Base-by-base conservation (phyloP, 2,888 invertebrate genomes). In the Leucoma salicis region DNA sequence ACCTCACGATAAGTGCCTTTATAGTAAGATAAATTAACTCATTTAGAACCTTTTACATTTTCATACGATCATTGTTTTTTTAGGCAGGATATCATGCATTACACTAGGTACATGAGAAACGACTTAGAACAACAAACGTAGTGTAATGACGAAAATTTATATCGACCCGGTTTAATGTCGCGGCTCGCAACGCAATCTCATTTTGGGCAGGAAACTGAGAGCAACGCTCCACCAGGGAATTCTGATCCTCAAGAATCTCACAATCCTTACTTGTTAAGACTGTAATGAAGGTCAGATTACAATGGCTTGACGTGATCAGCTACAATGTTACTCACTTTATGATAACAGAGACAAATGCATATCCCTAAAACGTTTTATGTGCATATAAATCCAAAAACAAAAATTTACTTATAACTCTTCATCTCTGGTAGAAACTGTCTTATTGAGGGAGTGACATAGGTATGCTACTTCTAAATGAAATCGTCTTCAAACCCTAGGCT, bases 131-230 rank as follows among this genome's bases (percentile, higher is more conserved):
- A 75, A 80, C 79, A 85, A 74, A 76, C 74, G 71, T 55, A 64
- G 63, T 63, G 68, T 77, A 78, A 82, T 78, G 76, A 77, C 72
- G 80, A 79, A 84, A 85, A 86, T 86, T 84, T 87, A 86, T 85
- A 87, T 87, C 78, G 78, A 79, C 75, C 71, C 64, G 77, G 85
- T 80, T 82, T 87, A 89, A 88, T 87, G 85, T 87, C 82, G 81
- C 81, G 80, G 70, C 70, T 13, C 29, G 29, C 29, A 29, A 29
- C 13, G 82, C 84, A 85, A 87, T 87, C 84, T 87, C 85, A 81
- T 87, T 87, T 73, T 74, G 66, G 67, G 66, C 68, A 80, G 85
- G 82, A 82, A 82, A 77, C 79, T 68, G 74, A 21, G 66, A 21
- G 68, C 64, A 63, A 65, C 64, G 44, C 47, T 39, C 62, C 50